Percentiles rank a stretch among this genome's conserved stretches.
These are phyloP conservation scores for Lytechinus variegatus DNA, from an alignment of 35 echinoderm and acorn worm species.

Conservation along the genomic window DNA sequence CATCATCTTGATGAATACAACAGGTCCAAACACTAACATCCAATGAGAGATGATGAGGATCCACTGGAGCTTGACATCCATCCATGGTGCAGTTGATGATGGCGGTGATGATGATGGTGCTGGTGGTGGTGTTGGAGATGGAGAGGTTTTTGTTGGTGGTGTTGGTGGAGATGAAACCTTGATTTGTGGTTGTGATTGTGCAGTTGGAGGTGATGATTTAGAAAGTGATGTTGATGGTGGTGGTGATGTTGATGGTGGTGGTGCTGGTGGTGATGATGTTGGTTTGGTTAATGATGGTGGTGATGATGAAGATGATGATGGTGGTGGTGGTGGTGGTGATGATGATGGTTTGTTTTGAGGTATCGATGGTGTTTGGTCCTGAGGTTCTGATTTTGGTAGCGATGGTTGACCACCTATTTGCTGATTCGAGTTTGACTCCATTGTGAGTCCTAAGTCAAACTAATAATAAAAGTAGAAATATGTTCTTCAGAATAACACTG, in stretches of 20 bases:
- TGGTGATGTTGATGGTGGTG: not conserved
- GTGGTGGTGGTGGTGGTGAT: not conserved
- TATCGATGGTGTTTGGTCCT: not conserved
- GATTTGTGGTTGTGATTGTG: not conserved
- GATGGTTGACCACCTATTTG: not conserved
- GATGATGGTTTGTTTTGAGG: not conserved
- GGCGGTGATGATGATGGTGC: not conserved
- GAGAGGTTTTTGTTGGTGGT: not conserved
- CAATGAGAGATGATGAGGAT: not conserved
- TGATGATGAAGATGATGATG: not conserved
- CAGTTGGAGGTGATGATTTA: not conserved
- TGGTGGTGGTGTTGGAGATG: not conserved
- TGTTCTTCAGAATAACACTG: not conserved
- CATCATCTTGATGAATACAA: not conserved
- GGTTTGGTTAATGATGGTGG: not conserved
- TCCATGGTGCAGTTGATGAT: not conserved
- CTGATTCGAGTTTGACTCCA: not conserved
- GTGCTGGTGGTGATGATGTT: not conserved
- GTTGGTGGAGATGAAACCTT: not conserved
- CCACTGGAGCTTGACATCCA: conserved; percentile 8
- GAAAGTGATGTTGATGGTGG: not conserved
- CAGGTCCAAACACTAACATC: not conserved
- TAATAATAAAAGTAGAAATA: not conserved
- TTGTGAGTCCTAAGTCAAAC: not conserved
- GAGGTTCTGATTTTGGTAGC: not conserved